These are phyloP conservation scores for Brachystomella parvula DNA, from an alignment of 1,140 invertebrate species.

Conservation along the genomic window DNA sequence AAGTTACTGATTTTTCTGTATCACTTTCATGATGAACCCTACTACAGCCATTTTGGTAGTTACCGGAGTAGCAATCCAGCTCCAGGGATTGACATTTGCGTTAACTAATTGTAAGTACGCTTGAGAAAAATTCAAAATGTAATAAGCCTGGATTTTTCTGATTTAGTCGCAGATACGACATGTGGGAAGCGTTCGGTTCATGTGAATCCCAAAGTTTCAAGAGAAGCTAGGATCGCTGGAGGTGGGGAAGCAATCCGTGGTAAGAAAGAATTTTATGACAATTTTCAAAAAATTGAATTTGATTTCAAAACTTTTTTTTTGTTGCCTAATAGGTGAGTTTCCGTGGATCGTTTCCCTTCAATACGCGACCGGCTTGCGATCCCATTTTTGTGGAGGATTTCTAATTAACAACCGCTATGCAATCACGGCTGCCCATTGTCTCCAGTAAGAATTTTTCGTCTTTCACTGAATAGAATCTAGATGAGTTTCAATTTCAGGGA, in stretches of 20 bases:
- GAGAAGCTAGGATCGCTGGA: neutral
- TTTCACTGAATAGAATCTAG: neutral
- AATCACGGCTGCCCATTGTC: slow-evolving; percentile 3
- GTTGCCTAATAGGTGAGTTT: neutral
- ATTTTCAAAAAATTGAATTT: neutral
- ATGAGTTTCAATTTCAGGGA: neutral
- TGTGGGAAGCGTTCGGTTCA: slow-evolving; percentile 8
- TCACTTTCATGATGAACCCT: no score
- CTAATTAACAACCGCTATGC: slow-evolving; percentile 2
- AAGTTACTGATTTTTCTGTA: no score
- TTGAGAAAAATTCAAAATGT: neutral
- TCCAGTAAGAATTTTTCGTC: neutral
- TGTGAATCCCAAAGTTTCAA: slow-evolving; percentile 1
- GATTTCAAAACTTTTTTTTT: neutral
- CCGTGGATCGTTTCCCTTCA: slow-evolving; percentile 15
- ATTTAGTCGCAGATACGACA: slow-evolving; percentile 2
- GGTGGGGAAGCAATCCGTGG: slow-evolving; percentile 1
- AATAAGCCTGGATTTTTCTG: neutral
- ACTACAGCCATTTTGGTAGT: no score
- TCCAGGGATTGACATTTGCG: no score
- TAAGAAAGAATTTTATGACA: neutral
- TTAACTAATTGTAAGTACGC: slow-evolving; percentile 8
- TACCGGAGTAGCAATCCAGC: no score
- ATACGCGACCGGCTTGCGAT: neutral
- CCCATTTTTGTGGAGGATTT: slow-evolving; percentile 17